phyloP scores from a whole-genome alignment of 2,113 vertebrate species.

The Colistium nudipinnis region DNA sequence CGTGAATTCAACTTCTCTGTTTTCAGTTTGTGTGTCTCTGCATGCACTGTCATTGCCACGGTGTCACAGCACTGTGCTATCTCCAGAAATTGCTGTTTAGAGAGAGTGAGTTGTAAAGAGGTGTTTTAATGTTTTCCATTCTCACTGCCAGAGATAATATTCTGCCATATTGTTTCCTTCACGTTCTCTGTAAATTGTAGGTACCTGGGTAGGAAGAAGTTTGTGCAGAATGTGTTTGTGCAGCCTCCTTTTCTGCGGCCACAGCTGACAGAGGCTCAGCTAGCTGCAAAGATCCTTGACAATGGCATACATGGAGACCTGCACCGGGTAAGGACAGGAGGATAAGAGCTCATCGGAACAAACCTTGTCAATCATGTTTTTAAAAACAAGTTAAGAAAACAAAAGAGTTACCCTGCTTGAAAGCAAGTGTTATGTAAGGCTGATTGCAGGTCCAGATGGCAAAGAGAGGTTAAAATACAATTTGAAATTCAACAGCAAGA shows the following conservation, averaged over 20 bases:
- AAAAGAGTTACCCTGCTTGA: background rate
- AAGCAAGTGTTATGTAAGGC: background rate
- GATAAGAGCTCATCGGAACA: background rate
- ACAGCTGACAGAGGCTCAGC: slow-evolving; percentile 86
- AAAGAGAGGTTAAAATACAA: background rate
- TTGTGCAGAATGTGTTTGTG: slow-evolving; percentile 85
- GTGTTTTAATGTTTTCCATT: background rate
- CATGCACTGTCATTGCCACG: too few species aligned
- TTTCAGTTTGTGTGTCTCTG: too few species aligned
- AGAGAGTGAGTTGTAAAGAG: too few species aligned
- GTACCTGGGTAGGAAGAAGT: slow-evolving; percentile 90
- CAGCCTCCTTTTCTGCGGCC: slow-evolving; percentile 92
- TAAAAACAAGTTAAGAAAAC: background rate
- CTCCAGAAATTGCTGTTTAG: too few species aligned
- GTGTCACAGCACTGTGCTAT: too few species aligned
- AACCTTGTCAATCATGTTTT: background rate
- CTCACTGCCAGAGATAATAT: too few species aligned
- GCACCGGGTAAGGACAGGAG: slow-evolving; percentile 84
- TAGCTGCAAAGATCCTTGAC: slow-evolving; percentile 92
- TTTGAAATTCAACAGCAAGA: slow-evolving; percentile 13
- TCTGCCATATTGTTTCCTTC: too few species aligned
- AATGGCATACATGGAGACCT: slow-evolving; percentile 95
- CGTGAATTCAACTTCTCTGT: background rate
- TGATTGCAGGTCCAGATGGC: slow-evolving; percentile 22
- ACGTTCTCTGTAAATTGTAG: slow-evolving; percentile 71